A percentile compares a stretch with the other conserved stretches of the same genome.
Conservation (phyloP, 37 sponge, comb jelly and placozoan species). For the Beroe ovata region DNA sequence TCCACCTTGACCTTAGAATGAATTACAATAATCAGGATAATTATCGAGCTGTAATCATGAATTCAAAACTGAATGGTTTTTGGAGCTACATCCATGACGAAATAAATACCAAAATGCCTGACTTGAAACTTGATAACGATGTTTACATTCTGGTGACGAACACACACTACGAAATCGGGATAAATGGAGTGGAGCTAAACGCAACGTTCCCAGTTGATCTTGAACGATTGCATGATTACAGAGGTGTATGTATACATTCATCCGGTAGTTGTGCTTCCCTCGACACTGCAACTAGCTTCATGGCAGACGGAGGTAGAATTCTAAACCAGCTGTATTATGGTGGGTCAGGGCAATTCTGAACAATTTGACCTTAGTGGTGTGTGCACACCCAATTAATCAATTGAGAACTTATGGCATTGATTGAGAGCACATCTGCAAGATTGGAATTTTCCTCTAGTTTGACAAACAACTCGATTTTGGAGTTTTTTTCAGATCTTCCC, state of each 20-base stretch:
- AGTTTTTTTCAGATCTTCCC: too few species aligned
- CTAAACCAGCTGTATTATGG: too few species aligned
- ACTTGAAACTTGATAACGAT: neutral
- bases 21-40: neutral
- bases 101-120: neutral
- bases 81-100: neutral
- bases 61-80: neutral
- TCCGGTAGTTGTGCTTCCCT: neutral
- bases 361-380: too few species aligned
- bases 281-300: neutral
- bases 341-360: too few species aligned
- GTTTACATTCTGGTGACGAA: neutral
- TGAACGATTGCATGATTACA: neutral
- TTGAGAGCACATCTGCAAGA: too few species aligned
- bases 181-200: neutral
- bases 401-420: too few species aligned
- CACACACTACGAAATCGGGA: neutral
- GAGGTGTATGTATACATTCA: neutral
- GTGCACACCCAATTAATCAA: too few species aligned
- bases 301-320: conserved; percentile 34
- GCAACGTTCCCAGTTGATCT: neutral
- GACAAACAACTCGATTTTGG: too few species aligned
- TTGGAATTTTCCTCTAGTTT: too few species aligned
- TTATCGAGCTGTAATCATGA: neutral
- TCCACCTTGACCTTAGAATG: neutral